Conservation (phyloP, 2,113 vertebrate genomes). For the Oryctolagus cuniculus region mOryCun1.1 NC_091434.1:83680501-83681000, state of each 20-base stretch:
- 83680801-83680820: background rate
- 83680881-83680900: background rate
- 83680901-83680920: background rate
- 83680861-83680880: background rate
- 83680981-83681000: background rate
- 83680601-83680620: too few relatives aligned
- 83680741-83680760: background rate
- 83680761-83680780: conserved; percentile 13
- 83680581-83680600: too few relatives aligned
- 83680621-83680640: too few relatives aligned
- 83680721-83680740: background rate
- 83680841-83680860: background rate
- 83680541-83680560: too few relatives aligned
- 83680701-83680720: background rate
- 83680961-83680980: background rate
- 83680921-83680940: background rate
- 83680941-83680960: background rate
- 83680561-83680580: too few relatives aligned
- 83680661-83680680: too few relatives aligned
- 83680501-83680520: too few relatives aligned
- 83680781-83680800: background rate
- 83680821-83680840: conserved; percentile 38
- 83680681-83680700: too few relatives aligned
- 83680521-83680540: too few relatives aligned
- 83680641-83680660: too few relatives aligned